Evolutionary conservation across 2,888 invertebrate species (phyloP).

Genomic region (Nomada flava): DNA sequence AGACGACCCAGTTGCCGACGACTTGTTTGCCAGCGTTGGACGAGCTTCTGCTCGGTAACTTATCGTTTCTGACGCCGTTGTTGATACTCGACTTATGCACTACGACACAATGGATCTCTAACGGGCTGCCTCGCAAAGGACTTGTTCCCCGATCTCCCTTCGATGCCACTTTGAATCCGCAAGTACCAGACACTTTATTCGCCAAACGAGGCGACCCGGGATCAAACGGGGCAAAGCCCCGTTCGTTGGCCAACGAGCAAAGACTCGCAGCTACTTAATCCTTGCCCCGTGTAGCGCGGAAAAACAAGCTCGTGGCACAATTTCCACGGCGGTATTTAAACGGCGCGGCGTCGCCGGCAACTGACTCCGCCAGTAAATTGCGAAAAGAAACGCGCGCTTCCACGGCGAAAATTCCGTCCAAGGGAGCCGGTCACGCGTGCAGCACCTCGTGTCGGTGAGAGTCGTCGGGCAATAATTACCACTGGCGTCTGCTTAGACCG

Average conservation of each 20-base stretch:
- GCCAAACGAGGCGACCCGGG: not conserved
- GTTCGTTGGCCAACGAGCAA: not conserved
- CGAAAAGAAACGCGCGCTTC: conserved; percentile 39
- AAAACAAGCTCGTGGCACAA: conserved; percentile 8
- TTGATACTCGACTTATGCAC: not conserved
- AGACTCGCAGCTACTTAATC: conserved; percentile 2
- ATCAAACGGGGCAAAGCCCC: not conserved
- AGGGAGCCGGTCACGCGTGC: conserved; percentile 33
- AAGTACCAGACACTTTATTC: not conserved
- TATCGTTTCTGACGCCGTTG: conserved; percentile 2
- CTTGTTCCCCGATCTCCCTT: not conserved
- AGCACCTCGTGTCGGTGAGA: not conserved
- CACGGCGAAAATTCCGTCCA: conserved; percentile 17
- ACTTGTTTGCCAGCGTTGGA: conserved; percentile 15
- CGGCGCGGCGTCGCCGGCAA: conserved; percentile 41
- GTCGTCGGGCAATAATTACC: conserved; percentile 34
- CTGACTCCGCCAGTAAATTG: conserved; percentile 34
- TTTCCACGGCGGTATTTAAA: conserved; percentile 36
- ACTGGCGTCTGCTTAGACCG: conserved; percentile 8
- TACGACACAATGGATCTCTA: not conserved
- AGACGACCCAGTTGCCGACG: conserved; percentile 8
- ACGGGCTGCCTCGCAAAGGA: not conserved
- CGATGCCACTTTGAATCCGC: not conserved
- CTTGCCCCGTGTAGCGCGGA: not conserved
- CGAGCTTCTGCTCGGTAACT: not conserved